Evolutionary conservation across 2,113 vertebrate genomes (phyloP).

Genomic region (Tretioscincus oriximinensis): DNA sequence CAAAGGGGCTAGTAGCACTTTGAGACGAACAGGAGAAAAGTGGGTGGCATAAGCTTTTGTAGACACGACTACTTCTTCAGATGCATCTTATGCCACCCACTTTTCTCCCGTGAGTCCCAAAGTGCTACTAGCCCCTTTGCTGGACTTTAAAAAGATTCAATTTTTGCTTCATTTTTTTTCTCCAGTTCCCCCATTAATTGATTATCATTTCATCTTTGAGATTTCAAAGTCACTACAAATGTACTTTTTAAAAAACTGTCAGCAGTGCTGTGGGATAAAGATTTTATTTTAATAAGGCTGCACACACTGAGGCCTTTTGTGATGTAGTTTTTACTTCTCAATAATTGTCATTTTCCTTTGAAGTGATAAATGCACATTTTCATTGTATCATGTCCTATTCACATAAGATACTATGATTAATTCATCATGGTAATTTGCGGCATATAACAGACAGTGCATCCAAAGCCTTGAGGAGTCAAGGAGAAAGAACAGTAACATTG

Average conservation of each 20-base stretch:
- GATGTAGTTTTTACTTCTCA: neutral
- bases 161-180: neutral
- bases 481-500: neutral
- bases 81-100: too few relatives aligned
- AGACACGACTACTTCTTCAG: too few relatives aligned
- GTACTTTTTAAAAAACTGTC: neutral
- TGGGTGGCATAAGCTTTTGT: too few relatives aligned
- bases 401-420: constrained; percentile 6
- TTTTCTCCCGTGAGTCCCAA: too few relatives aligned
- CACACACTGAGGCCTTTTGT: neutral
- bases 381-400: neutral
- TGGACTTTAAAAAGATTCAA: neutral
- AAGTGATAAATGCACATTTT: neutral
- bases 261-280: neutral
- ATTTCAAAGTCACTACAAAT: constrained; percentile 2
- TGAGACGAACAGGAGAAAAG: too few relatives aligned
- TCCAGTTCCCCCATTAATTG: neutral
- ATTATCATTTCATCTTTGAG: neutral
- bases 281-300: neutral
- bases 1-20: too few relatives aligned
- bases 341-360: neutral
- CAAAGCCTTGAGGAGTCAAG: neutral
- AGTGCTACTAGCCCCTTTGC: too few relatives aligned
- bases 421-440: neutral
- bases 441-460: neutral